Conservation (phyloP, 2,797 vertebrate genomes). For the Pygocentrus nattereri region DNA sequence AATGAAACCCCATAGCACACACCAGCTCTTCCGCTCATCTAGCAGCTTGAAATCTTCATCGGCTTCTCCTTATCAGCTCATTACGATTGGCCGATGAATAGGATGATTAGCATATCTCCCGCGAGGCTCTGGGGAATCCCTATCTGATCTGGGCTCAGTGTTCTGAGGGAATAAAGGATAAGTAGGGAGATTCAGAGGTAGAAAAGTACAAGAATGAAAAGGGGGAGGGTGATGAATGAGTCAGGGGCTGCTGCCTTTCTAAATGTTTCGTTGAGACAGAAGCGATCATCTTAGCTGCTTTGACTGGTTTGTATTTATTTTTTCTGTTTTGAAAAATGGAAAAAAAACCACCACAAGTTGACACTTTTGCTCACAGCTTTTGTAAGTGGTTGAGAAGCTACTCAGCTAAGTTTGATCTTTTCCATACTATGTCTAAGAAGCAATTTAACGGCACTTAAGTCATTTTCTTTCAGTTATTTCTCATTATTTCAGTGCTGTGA, state of each 20-base stretch:
- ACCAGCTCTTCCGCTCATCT: constrained; percentile 25
- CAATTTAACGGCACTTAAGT: not conserved
- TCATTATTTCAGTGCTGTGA: not conserved
- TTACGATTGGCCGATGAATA: constrained; percentile 55
- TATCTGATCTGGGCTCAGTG: constrained; percentile 38
- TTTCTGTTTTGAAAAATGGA: too few species aligned
- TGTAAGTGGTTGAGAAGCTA: not conserved
- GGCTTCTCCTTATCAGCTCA: constrained; percentile 55
- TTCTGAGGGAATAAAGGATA: constrained; percentile 47
- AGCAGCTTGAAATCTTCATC: constrained; percentile 40
- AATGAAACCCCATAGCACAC: constrained; percentile 38
- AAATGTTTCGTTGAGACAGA: not conserved
- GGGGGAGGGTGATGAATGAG: not conserved
- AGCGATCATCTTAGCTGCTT: not conserved
- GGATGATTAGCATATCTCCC: constrained; percentile 50
- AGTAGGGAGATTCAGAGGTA: constrained; percentile 55
- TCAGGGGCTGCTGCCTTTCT: not conserved
- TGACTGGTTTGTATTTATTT: not conserved
- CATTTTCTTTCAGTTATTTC: not conserved
- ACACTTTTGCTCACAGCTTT: not conserved
- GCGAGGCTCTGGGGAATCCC: constrained; percentile 21
- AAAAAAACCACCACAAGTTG: too few species aligned
- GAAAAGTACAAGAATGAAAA: constrained; percentile 30
- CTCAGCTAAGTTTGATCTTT: constrained; percentile 4
- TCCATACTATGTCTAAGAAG: not conserved